These are phyloP conservation scores for Mesoclemmys tuberculata DNA, from an alignment of 2,113 vertebrate genomes.

Conservation along the genomic window DNA sequence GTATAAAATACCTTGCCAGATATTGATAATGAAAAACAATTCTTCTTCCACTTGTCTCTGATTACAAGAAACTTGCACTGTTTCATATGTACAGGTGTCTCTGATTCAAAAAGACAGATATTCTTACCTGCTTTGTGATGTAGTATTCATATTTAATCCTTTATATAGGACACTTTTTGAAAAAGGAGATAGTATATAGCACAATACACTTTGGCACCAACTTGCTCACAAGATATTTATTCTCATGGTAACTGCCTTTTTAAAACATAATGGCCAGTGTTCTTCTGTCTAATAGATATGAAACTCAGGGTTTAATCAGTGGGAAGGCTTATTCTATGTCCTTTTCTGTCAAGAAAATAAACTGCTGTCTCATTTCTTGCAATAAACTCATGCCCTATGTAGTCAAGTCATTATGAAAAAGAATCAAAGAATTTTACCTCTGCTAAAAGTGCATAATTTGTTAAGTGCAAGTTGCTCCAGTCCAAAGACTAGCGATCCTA, in stretches of 20 bases:
- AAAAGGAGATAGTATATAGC: background rate
- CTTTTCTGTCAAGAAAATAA: slow-evolving; percentile 38
- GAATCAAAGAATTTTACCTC: slow-evolving; percentile 17
- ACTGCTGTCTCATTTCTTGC: slow-evolving; percentile 6
- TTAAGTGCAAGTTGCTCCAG: background rate
- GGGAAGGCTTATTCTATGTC: slow-evolving; percentile 20
- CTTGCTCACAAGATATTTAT: background rate
- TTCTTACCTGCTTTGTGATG: background rate
- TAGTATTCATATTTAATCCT: background rate
- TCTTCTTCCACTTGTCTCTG: background rate
- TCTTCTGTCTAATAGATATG: background rate
- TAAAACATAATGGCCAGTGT: background rate
- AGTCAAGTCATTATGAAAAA: slow-evolving; percentile 30
- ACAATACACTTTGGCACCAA: background rate
- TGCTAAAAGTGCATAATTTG: background rate
- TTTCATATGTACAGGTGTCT: background rate
- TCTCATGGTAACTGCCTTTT: background rate
- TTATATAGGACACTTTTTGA: background rate
- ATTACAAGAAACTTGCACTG: background rate
- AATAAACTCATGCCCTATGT: background rate
- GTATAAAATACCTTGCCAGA: background rate
- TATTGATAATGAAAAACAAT: slow-evolving; percentile 31
- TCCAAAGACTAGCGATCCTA: background rate
- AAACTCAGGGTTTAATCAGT: slow-evolving; percentile 16
- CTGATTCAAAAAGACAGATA: background rate